Conservation (phyloP, 2,113 vertebrate genomes). For the Mastomys natalensis region DNA sequence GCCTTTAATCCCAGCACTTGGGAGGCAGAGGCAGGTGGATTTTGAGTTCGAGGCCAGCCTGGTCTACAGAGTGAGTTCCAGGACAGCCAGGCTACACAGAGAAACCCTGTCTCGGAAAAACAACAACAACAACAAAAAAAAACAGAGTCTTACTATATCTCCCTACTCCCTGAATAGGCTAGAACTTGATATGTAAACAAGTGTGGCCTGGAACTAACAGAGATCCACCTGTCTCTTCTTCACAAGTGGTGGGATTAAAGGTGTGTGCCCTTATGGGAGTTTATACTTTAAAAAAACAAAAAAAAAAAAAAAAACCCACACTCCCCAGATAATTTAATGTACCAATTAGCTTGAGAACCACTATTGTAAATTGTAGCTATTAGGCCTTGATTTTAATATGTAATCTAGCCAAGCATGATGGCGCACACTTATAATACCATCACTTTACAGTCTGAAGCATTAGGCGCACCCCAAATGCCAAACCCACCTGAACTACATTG, state of each 20-base stretch:
- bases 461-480: not conserved
- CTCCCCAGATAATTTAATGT: constrained; percentile 30
- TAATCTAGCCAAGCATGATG: not conserved
- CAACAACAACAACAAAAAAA: too few species aligned
- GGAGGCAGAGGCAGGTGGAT: too few species aligned
- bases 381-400: too few species aligned
- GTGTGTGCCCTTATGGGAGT: not conserved
- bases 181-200: not conserved
- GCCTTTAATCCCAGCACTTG: too few species aligned
- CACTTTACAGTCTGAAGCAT: not conserved
- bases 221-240: not conserved
- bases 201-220: not conserved
- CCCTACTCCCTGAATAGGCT: too few species aligned
- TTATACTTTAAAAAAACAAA: not conserved
- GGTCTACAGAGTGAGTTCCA: too few species aligned
- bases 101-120: too few species aligned
- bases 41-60: too few species aligned
- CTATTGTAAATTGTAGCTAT: not conserved
- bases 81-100: too few species aligned
- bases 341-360: constrained; percentile 31
- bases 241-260: not conserved
- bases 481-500: not conserved
- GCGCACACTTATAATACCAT: not conserved
- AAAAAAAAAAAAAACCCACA: not conserved
- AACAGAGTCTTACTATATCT: not conserved